Evolutionary conservation across 2,888 invertebrate genomes (phyloP).

Genomic region (Iselma pallidipennis): DNA sequence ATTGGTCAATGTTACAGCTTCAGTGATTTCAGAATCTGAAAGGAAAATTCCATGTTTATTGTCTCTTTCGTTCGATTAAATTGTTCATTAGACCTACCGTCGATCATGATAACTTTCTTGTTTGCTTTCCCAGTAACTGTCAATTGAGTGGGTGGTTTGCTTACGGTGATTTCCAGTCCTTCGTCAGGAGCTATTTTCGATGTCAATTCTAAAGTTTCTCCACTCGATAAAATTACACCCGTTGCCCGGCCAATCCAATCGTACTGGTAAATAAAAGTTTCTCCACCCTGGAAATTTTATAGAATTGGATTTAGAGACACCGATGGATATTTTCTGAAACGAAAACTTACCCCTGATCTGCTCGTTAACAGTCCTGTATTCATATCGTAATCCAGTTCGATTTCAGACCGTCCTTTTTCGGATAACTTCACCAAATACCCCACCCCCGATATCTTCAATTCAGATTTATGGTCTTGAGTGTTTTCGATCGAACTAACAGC

Average conservation of each 20-base stretch:
- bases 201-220: slow-evolving; percentile 80
- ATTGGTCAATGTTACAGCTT: slow-evolving; percentile 76
- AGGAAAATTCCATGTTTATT: slow-evolving; percentile 12
- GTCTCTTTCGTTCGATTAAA: background rate
- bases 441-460: slow-evolving; percentile 89
- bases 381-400: slow-evolving; percentile 89
- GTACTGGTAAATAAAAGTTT: slow-evolving; percentile 89
- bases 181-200: slow-evolving; percentile 79
- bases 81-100: slow-evolving; percentile 51
- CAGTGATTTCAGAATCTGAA: slow-evolving; percentile 68
- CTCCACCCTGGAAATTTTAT: slow-evolving; percentile 67
- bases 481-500: slow-evolving; percentile 93
- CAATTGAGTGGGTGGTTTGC: slow-evolving; percentile 49
- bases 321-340: background rate
- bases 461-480: slow-evolving; percentile 90
- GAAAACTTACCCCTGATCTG: slow-evolving; percentile 70
- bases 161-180: slow-evolving; percentile 74
- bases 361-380: slow-evolving; percentile 85
- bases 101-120: slow-evolving; percentile 60
- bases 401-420: slow-evolving; percentile 86
- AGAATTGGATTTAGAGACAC: no score
- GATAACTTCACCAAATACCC: slow-evolving; percentile 87
- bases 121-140: slow-evolving; percentile 55
- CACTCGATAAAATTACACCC: slow-evolving; percentile 86
- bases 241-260: slow-evolving; percentile 87